Percentiles rank a stretch among this genome's conserved stretches.
These are phyloP conservation scores for Myripristis murdjan DNA, from an alignment of 2,797 vertebrate genomes.

Conservation along the genomic window DNA sequence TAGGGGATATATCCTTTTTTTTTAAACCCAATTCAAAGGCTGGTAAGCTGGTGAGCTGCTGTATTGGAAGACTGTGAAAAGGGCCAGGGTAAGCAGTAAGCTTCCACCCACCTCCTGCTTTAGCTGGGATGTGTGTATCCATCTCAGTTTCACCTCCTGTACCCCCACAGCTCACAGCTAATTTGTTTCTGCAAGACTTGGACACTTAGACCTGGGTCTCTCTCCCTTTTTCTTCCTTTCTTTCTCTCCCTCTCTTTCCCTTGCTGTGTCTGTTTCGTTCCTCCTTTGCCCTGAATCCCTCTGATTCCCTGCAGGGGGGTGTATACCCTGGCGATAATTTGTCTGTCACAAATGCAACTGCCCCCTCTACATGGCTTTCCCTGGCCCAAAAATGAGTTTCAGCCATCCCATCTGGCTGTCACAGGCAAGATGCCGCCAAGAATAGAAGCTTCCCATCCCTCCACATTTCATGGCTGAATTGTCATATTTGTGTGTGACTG, in stretches of 20 bases:
- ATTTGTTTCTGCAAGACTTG: constrained; percentile 73
- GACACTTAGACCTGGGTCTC: constrained; percentile 46
- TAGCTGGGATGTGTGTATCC: constrained; percentile 62
- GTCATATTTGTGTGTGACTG: constrained; percentile 72
- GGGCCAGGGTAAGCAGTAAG: constrained; percentile 68
- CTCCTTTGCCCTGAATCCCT: constrained; percentile 63
- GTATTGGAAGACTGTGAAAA: constrained; percentile 68
- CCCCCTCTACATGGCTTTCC: constrained; percentile 72
- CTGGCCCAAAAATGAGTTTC: constrained; percentile 76
- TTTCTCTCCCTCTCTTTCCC: constrained; percentile 2
- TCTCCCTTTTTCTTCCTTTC: constrained; percentile 17
- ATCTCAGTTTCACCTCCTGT: constrained; percentile 73
- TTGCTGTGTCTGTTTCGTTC: constrained; percentile 63
- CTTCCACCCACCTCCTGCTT: constrained; percentile 75
- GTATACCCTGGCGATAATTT: constrained; percentile 77
- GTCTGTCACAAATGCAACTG: constrained; percentile 80
- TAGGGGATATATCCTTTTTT: constrained; percentile 47
- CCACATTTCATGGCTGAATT: constrained; percentile 79
- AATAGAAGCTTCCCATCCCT: constrained; percentile 80
- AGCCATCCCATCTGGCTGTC: constrained; percentile 82
- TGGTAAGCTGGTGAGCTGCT: constrained; percentile 61
- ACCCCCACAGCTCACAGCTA: constrained; percentile 72
- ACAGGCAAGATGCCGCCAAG: constrained; percentile 72
- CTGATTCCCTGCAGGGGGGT: constrained; percentile 63
- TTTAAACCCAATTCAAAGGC: constrained; percentile 64